Conservation (phyloP, 2,113 vertebrate species). For the Rafetus swinhoei region DNA sequence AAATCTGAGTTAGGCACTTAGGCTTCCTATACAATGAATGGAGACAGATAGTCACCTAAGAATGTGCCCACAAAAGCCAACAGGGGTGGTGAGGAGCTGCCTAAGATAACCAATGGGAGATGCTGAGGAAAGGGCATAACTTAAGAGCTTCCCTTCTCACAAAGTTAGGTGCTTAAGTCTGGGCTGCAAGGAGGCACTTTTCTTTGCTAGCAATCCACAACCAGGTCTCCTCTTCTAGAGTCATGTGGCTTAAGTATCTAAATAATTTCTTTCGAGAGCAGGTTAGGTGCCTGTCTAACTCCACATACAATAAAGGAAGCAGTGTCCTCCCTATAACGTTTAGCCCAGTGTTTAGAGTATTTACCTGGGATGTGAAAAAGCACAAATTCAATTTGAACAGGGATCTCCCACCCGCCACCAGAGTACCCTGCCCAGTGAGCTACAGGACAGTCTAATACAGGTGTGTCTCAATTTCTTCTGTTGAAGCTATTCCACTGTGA, state of each 20-base stretch:
- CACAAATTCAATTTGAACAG: too few relatives aligned
- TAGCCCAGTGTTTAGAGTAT: too few relatives aligned
- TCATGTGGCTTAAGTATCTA: neutral
- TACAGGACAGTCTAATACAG: too few relatives aligned
- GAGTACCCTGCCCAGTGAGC: too few relatives aligned
- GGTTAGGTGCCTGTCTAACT: too few relatives aligned
- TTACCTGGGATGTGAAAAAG: too few relatives aligned
- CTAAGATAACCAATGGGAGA: neutral
- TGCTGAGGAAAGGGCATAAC: neutral
- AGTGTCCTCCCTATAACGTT: too few relatives aligned
- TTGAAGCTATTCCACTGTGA: too few relatives aligned
- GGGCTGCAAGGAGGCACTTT: neutral
- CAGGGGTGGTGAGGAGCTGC: neutral
- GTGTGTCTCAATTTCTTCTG: too few relatives aligned
- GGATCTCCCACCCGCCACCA: too few relatives aligned
- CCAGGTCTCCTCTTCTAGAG: neutral
- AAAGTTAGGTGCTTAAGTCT: neutral
- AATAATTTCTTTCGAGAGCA: neutral
- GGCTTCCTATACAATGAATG: neutral
- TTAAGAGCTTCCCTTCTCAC: neutral
- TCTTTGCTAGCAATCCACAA: neutral
- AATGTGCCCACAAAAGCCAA: neutral
- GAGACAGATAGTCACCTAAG: neutral
- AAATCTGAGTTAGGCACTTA: neutral
- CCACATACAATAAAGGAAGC: too few relatives aligned